A percentile compares a stretch with the other conserved stretches of the same genome.
These are phyloP conservation scores for Neodiprion pinetum DNA, from an alignment of 1,140 invertebrate species.

Conservation along the genomic window DNA sequence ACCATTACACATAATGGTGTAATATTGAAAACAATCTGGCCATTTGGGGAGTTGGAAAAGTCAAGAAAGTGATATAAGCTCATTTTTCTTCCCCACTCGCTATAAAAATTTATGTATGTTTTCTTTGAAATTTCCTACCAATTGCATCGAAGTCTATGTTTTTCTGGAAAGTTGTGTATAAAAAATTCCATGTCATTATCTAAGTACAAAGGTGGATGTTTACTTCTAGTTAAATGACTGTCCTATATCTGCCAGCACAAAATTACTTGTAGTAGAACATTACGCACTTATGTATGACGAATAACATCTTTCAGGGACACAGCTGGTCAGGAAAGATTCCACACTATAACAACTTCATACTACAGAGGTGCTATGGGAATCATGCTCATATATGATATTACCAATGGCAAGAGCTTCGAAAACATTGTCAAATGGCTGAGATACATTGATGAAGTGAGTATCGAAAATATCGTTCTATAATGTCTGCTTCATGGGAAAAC, in stretches of 20 bases:
- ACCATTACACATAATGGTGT: no score
- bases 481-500: background rate
- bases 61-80: no score
- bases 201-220: no score
- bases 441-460: slow-evolving; percentile 91
- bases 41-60: no score
- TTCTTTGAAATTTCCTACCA: background rate
- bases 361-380: slow-evolving; percentile 98
- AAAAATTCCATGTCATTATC: no score
- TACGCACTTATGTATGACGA: no score
- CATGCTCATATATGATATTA: slow-evolving; percentile 98
- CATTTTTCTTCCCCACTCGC: no score
- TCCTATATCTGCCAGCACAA: no score
- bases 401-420: slow-evolving; percentile 97
- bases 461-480: background rate
- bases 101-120: background rate
- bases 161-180: background rate
- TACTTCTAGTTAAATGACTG: no score
- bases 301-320: slow-evolving; percentile 75
- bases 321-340: slow-evolving; percentile 94
- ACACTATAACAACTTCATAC: slow-evolving; percentile 97
- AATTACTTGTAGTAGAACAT: no score
- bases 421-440: slow-evolving; percentile 98
- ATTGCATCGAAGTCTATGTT: background rate
- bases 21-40: no score